Conservation (phyloP, 2,888 invertebrate species). For the Carcina quercana region DNA sequence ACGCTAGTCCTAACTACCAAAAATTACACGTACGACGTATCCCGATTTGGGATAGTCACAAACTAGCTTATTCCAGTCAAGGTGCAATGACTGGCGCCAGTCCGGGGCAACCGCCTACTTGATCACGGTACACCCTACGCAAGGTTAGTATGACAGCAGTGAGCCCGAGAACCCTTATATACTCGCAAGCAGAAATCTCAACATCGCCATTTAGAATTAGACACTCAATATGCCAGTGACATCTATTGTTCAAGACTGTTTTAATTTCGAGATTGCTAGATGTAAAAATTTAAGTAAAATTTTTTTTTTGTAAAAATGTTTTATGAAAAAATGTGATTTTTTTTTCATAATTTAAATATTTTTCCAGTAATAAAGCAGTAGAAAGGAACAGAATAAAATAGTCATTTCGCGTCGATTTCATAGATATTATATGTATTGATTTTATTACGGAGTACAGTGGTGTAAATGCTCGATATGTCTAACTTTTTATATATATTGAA, state of each 20-base stretch:
- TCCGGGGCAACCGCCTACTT: slow-evolving; percentile 77
- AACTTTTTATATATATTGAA: too few relatives aligned
- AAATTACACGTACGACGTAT: slow-evolving; percentile 77
- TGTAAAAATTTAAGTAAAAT: slow-evolving; percentile 4
- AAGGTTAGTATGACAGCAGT: slow-evolving; percentile 76
- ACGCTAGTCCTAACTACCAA: slow-evolving; percentile 77
- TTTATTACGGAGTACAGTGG: too few relatives aligned
- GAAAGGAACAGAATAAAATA: too few relatives aligned
- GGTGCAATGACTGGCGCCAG: slow-evolving; percentile 81
- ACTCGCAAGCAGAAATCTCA: slow-evolving; percentile 26
- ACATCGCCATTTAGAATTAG: slow-evolving; percentile 37
- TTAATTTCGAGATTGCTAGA: slow-evolving; percentile 15
- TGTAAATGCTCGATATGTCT: too few relatives aligned
- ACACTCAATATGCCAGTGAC: too few relatives aligned
- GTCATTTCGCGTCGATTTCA: too few relatives aligned
- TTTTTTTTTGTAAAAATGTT: neutral
- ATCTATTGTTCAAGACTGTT: slow-evolving; percentile 36
- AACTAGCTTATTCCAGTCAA: slow-evolving; percentile 72
- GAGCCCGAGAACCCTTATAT: slow-evolving; percentile 26
- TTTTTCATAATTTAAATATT: neutral
- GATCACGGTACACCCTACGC: slow-evolving; percentile 84
- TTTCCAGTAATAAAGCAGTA: too few relatives aligned
- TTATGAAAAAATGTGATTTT: neutral
- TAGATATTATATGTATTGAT: too few relatives aligned
- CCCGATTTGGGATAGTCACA: slow-evolving; percentile 72